Evolutionary conservation across 2,797 vertebrate species (phyloP), one percentile per base, ranked within the genome.

Genomic region (Acipenser ruthenus): DNA sequence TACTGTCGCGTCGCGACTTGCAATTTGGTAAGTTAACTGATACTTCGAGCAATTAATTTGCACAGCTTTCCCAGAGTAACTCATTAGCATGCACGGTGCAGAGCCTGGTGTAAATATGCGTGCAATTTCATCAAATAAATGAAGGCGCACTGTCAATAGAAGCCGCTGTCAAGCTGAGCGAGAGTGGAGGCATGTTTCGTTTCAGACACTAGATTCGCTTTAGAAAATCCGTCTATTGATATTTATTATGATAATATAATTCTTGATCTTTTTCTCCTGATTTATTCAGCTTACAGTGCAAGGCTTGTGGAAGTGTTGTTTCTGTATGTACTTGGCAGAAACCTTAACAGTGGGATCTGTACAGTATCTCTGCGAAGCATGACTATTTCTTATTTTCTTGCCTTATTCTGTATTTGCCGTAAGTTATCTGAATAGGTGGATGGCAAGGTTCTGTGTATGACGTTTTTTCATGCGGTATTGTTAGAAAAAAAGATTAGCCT

Each of bases 61-160:
- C 52, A 70, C 75, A 12, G 79, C 80, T 68, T 78, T 61, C 77
- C 77, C 50, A 13, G 71, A 61, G 53, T 2, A 12, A 64, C 70
- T 89, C 79, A 77, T 87, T 80, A 79, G 68, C 74, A 78, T 77
- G 73, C 69, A 2, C 69, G 66, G 70, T 59, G 72, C 70, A 72
- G 69, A 71, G 73, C 78, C 10, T 67, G 62, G 64, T 79, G 74
- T 67, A 75, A 77, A 85, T 74, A 73, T 67, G 53, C 65, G 7
- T 69, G 67, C 67, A 49, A 63, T 76, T 73, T 71, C 72, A 69
- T 73, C 75, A 70, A 75, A 69, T 50, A 50, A 68, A 68, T 12
- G 65, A 64, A 67, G 67, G 68, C 62, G 70, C 74, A 70, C 63
- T 65, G 70, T 73, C 68, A 7, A 66, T 63, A 65, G 70, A 65